These are phyloP conservation scores for Ypsolopha scabrella DNA, from an alignment of 2,888 invertebrate species.

Conservation along the genomic window DNA sequence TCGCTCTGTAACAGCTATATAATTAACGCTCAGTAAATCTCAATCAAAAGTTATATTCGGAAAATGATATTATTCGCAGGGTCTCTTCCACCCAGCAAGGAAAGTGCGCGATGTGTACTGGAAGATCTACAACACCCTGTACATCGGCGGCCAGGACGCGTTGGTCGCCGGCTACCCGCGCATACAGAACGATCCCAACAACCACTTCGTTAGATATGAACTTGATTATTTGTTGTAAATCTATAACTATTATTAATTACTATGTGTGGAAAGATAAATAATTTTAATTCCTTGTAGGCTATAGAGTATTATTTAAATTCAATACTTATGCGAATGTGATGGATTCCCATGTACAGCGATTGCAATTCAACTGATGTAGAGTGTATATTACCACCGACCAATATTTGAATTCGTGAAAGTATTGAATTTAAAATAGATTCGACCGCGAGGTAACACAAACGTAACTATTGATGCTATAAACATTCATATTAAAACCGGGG, in stretches of 20 bases:
- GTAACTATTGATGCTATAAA: too few species aligned
- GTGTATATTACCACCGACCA: too few species aligned
- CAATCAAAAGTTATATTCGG: too few species aligned
- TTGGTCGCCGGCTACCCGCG: constrained; percentile 98
- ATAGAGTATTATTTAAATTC: not conserved
- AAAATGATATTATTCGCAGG: constrained; percentile 72
- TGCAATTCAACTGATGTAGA: too few species aligned
- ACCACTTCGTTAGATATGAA: constrained; percentile 93
- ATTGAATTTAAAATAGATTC: too few species aligned
- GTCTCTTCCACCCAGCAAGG: constrained; percentile 97
- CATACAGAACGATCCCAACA: constrained; percentile 95
- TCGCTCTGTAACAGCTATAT: too few species aligned
- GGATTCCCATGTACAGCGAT: not conserved
- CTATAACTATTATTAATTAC: constrained; percentile 10
- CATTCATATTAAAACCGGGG: too few species aligned
- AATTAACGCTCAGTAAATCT: too few species aligned
- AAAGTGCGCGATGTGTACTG: constrained; percentile 99
- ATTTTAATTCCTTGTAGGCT: constrained; percentile 9
- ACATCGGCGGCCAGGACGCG: constrained; percentile 99
- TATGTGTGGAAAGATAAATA: constrained; percentile 14
- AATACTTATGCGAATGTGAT: not conserved
- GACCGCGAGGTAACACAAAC: too few species aligned
- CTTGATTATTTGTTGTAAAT: constrained; percentile 90
- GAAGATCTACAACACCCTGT: constrained; percentile 99
- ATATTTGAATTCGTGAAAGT: too few species aligned